Evolutionary conservation across 2,797 vertebrate genomes (phyloP).

Genomic region (Amazona ochrocephala): DNA sequence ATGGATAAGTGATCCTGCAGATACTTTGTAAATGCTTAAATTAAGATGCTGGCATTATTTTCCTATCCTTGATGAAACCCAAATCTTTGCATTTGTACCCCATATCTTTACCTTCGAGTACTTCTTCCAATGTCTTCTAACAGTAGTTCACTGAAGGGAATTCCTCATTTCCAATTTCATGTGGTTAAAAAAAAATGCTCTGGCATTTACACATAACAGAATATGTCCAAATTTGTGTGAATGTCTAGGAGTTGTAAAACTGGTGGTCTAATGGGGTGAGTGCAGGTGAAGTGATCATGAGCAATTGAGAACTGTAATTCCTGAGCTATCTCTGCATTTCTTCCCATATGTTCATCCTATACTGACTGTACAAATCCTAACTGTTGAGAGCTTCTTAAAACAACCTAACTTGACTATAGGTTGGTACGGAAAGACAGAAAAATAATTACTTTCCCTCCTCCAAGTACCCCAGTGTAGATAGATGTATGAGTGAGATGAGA

Average conservation of each 20-base stretch:
- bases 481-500: neutral
- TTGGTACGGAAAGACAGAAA: neutral
- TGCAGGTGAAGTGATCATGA: neutral
- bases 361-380: neutral
- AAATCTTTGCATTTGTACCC: neutral
- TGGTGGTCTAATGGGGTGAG: neutral
- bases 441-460: neutral
- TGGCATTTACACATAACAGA: neutral
- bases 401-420: neutral
- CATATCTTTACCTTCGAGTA: neutral
- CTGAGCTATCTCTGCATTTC: neutral
- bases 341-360: neutral
- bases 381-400: neutral
- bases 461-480: neutral
- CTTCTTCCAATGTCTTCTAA: neutral
- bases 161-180: neutral
- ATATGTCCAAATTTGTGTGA: neutral
- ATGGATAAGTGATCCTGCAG: neutral
- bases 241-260: neutral
- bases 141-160: neutral
- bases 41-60: neutral
- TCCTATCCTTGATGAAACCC: neutral
- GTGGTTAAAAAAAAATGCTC: neutral
- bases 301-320: neutral
- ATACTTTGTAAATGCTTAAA: neutral